These are phyloP conservation scores for Horisme vitalbata DNA, from an alignment of 2,888 invertebrate genomes.

Conservation along the genomic window DNA sequence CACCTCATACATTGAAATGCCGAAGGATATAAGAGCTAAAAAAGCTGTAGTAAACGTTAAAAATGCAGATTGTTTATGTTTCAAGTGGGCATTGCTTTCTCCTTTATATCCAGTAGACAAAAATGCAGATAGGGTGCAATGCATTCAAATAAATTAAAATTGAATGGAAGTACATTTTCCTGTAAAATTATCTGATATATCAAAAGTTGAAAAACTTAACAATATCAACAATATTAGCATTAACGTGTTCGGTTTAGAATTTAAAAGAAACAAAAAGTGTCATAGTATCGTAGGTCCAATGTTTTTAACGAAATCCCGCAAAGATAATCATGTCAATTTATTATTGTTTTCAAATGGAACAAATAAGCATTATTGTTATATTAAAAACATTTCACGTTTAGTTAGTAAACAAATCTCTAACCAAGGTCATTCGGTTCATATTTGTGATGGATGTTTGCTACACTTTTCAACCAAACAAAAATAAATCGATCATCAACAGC, in stretches of 20 bases:
- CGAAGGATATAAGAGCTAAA: slow-evolving; percentile 2
- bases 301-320: no score
- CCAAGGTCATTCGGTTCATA: no score
- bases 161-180: slow-evolving; percentile 6
- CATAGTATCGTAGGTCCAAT: no score
- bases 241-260: slow-evolving; percentile 4
- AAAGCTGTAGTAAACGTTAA: slow-evolving; percentile 11
- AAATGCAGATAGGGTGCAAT: slow-evolving; percentile 1
- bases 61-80: slow-evolving; percentile 14
- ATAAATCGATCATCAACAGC: no score
- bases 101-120: slow-evolving; percentile 5
- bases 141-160: slow-evolving; percentile 7
- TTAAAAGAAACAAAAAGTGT: background rate
- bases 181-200: slow-evolving; percentile 5
- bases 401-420: no score
- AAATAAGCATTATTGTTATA: no score
- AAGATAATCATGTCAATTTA: no score
- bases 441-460: no score
- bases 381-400: no score
- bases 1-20: background rate
- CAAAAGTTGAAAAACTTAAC: slow-evolving; percentile 7
- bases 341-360: no score
- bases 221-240: slow-evolving; percentile 7
- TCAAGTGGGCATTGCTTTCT: slow-evolving; percentile 21
- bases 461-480: no score